Percentiles rank a stretch among this genome's conserved stretches.
Conservation (phyloP, 2,888 invertebrate species). For the Scelioninae gen. 2 region DNA sequence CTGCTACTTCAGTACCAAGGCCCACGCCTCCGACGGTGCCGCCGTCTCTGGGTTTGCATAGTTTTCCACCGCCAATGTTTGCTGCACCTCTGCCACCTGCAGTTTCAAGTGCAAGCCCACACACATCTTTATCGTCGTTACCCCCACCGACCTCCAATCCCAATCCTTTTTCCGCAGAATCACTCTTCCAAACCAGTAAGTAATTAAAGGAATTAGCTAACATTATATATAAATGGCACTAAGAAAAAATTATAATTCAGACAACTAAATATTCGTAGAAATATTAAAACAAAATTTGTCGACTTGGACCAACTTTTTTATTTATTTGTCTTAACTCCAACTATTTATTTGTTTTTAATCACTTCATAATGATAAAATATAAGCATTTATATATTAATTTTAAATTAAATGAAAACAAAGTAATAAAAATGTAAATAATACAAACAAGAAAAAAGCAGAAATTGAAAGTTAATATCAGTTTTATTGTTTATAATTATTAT, state of each 20-base stretch:
- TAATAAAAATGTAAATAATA: too few relatives aligned
- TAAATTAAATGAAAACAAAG: too few relatives aligned
- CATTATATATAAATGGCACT: too few relatives aligned
- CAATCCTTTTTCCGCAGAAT: constrained; percentile 91
- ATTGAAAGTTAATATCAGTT: too few relatives aligned
- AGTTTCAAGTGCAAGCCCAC: constrained; percentile 74
- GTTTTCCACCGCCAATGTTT: constrained; percentile 82
- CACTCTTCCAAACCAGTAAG: constrained; percentile 90
- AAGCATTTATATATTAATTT: too few relatives aligned
- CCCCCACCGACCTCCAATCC: constrained; percentile 79
- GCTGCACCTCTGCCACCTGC: constrained; percentile 80
- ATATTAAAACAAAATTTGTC: too few relatives aligned
- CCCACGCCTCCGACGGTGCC: constrained; percentile 77
- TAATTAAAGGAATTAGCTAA: constrained; percentile 65
- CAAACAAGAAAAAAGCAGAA: too few relatives aligned
- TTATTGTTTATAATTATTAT: too few relatives aligned
- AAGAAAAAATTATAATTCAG: background rate
- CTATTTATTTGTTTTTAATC: background rate
- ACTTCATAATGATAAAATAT: too few relatives aligned
- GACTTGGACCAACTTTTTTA: too few relatives aligned
- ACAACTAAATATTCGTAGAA: too few relatives aligned
- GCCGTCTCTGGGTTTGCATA: constrained; percentile 77
- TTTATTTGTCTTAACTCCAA: too few relatives aligned
- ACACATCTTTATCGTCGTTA: constrained; percentile 72
- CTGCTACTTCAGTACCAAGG: constrained; percentile 76